Evolutionary conservation across 2,888 invertebrate genomes (phyloP), one percentile per base, ranked within the genome.

Genomic region (Agonopterix alstromeriana): DNA sequence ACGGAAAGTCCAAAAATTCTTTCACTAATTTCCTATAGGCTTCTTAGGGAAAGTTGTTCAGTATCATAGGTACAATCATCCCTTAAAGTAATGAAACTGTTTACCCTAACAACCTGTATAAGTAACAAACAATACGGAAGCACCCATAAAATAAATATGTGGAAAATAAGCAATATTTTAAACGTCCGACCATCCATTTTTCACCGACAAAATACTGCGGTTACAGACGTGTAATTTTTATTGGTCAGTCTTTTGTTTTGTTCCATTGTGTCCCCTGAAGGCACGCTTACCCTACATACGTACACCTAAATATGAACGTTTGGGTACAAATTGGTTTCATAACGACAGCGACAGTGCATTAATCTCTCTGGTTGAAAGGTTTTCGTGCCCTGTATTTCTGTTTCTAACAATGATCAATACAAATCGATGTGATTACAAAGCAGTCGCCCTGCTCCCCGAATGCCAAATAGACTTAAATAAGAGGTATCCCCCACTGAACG

Each of bases 331-430:
- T 43, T 44, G 44, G 48, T 44, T 46, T 38, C 46, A 48, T 40
- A 49, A 49, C 44, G 49, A 12, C 27, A 27, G 45, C 42, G 48
- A 48, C 27, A 27, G 27, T 27, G 45, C 53, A 51, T 53, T 51
- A 51, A 51, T 51, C 53, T 53, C 42, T 44, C 49, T 45, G 46
- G 35, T 46, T 40, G 47, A 48, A 46, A 41, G 4, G 40, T 53
- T 51, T 50, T 42, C n/a, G 35, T 46, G 27, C 35, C 10, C 9
- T 12, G 27, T 43, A 11, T 27, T 27, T 43, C 43, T 27, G 43
- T 10, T 38, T 27, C 9, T n/a, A 35, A 8, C 27, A 10, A 12
- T 46, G 46, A 40, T 40, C 46, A 35, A 27, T 27, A 27, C 42
- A 42, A 40, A 42, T 46, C 46, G 42, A 42, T 42, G 42, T 46